Evolutionary conservation across 2,113 vertebrate genomes (phyloP), one percentile per base, ranked within the genome.

Genomic region (Ophthalmolycus amberensis): DNA sequence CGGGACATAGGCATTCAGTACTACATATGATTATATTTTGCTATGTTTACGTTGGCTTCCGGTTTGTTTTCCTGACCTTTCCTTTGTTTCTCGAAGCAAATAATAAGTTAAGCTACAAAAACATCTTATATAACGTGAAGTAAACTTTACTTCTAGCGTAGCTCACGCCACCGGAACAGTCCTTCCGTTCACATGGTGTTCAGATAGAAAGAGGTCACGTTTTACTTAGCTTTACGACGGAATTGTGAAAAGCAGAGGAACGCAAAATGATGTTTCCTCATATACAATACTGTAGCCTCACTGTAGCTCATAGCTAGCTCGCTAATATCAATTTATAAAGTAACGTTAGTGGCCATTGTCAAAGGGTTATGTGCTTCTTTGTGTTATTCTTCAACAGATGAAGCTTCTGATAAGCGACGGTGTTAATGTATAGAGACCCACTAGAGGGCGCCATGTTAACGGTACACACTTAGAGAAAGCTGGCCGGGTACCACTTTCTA

Each of bases 401-500:
- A 3, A 27, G 18, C 18, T 32, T 74, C 34, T 20, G 11, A 16
- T 5, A 2, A 50, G 20, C 16, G 1, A 10, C 9, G 2, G 6
- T 69, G 75, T 29, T 68, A 63, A 50, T 69, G 4, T 27, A 3
- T 50, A 29, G 78, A 44, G 0, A 0, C 0, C 44, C 90, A 62
- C 59, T 71, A 83, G 87, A 62, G 59, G 82, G 60, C 86, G 42
- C 70, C 16, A 15, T 71, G 9, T 11, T 7, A 15, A 14, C 56
- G 56, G 0, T 42, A 75, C 0, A 5, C 0, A 3, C 29, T 32
- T 46, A 40, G n/a, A 63, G 11, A 69, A 16, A 75, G 34, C 22
- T 16, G 20, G 34, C 22, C 14, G 20, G 37, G 38, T 16, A 50
- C 42, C 10, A 32, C 40, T 52, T 12, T 34, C 11, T 10, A 29